Percentiles rank a stretch among this genome's conserved stretches.
These are phyloP conservation scores for Rhinatrema bivittatum DNA, from an alignment of 2,797 vertebrate species.

Conservation along the genomic window DNA sequence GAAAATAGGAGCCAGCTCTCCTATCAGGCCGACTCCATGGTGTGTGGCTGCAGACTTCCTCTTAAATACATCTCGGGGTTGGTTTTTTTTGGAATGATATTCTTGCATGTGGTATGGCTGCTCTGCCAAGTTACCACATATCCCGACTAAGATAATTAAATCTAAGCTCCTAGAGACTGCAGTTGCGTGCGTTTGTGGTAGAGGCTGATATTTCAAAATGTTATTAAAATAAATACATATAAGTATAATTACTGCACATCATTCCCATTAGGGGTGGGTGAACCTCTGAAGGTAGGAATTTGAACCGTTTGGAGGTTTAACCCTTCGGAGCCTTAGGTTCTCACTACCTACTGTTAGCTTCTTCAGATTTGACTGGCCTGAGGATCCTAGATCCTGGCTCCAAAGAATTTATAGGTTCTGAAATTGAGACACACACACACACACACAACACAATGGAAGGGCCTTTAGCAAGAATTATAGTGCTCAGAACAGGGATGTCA, in stretches of 20 bases:
- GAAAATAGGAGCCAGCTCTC: too few species aligned
- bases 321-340: neutral
- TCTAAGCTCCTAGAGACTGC: conserved; percentile 1
- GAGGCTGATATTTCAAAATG: conserved; percentile 3
- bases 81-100: neutral
- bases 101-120: neutral
- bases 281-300: neutral
- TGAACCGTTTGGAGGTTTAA: neutral
- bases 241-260: conserved; percentile 1
- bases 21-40: too few species aligned
- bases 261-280: neutral
- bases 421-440: too few species aligned
- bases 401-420: too few species aligned
- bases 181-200: neutral
- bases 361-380: too few species aligned
- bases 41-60: too few species aligned
- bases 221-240: conserved; percentile 1
- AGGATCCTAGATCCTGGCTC: too few species aligned
- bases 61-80: too few species aligned
- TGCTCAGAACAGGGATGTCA: too few species aligned
- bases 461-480: too few species aligned
- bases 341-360: too few species aligned
- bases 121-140: conserved; percentile 1
- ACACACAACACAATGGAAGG: too few species aligned
- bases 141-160: conserved; percentile 1